A percentile compares a stretch with the other conserved stretches of the same genome.
Conservation (phyloP, 2,113 vertebrate genomes). For the Donacobius atricapilla region DNA sequence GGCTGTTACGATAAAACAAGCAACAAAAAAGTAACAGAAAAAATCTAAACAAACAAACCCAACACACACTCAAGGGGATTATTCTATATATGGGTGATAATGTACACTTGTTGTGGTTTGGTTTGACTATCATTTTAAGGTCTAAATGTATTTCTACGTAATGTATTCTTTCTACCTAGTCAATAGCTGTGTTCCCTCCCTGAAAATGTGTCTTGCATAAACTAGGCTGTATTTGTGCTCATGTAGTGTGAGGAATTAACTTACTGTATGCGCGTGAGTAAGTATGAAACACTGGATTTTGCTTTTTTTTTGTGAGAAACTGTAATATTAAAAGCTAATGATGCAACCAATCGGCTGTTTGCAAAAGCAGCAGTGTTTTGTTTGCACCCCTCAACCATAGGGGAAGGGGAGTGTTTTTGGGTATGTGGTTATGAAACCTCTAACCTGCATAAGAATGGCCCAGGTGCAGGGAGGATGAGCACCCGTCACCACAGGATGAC, state of each 20-base stretch:
- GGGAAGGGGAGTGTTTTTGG: not conserved
- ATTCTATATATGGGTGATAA: not conserved
- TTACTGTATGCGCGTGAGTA: slow-evolving; percentile 17
- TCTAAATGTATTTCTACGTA: not conserved
- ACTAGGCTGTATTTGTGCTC: not conserved
- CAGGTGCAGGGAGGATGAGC: not conserved
- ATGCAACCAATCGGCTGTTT: not conserved
- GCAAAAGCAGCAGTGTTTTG: not conserved
- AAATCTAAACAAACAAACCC: too few relatives aligned
- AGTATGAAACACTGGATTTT: slow-evolving; percentile 42
- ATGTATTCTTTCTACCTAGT: not conserved
- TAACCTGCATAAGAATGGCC: not conserved
- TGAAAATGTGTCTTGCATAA: not conserved
- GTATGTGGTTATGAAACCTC: not conserved
- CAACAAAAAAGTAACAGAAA: not conserved
- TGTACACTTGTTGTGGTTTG: not conserved
- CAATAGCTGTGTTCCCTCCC: not conserved
- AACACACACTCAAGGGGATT: not conserved
- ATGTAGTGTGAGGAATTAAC: not conserved
- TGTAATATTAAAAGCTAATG: not conserved
- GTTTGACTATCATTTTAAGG: not conserved
- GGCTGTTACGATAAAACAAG: not conserved
- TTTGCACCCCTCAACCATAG: not conserved
- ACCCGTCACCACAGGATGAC: not conserved
- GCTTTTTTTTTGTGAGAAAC: not conserved